Base-by-base conservation (phyloP, 2,888 invertebrate species). In the Tromatobia lineatoria region DNA sequence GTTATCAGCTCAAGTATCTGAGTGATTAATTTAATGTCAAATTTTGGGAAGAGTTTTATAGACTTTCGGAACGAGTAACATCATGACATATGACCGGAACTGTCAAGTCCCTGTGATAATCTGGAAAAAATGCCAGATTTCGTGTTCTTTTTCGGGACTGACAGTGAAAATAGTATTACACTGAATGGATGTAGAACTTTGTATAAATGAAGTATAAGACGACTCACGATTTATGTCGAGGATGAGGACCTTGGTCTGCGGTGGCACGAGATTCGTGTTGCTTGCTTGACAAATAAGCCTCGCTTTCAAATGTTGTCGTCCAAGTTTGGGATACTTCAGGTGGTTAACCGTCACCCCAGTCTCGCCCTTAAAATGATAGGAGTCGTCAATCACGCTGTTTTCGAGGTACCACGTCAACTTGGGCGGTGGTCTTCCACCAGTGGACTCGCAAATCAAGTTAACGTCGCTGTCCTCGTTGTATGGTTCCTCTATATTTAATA, bases 381-480 rank as follows among this genome's bases (percentile, higher is more conserved):
- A 96, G 92, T 97, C 97, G 94, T 98, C 98, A 92, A 98, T 96
- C 90, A 98, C 96, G 38, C 95, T 95, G 93, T 97, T 97, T 93
- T 98, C 98, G 89, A 97, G 95, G 94, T 96, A 98, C 98, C 98
- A 98, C 87, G 96, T 97, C 85, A 98, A 96, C 87, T 96, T 95
- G 7, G 98, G 98, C 86, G 96, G 94, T 57, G 98, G 98, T 95
- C 95, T 95, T 96, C 98, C 98, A 94, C 97, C 97, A 89, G 96
- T 95, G 13, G 97, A 97, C 95, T 97, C 97, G 92, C 98, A 98
- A 91, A 97, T 96, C 87, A 98, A 95, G 90, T 96, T 95, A 71
- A 98, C 96, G 91, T 97, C 96, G 85, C 96, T 96, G 47, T 98
- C 98, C 94, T 98, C 98, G 93, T 97, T 98, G 94, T 97, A 98